Evolutionary conservation across 2,797 vertebrate species (phyloP), one percentile per base, ranked within the genome.

Genomic region (Anguilla obscura): DNA sequence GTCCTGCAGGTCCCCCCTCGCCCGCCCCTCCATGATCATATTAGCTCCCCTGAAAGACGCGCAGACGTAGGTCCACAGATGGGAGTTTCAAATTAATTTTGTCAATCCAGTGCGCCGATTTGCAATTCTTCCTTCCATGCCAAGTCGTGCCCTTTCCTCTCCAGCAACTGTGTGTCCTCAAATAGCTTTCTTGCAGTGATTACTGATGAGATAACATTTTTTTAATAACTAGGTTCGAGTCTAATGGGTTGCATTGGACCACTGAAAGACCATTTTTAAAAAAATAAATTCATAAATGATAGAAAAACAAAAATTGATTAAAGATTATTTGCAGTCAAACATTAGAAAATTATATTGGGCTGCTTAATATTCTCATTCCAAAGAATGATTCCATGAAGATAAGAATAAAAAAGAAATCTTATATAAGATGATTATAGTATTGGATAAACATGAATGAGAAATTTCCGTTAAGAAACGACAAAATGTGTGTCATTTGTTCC

Each of bases 31-130:
- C 40, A 86, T 74, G 60, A 69, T 71, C 85, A 27, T 50, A 71
- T 69, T 71, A 71, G 85, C 16, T 24, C 30, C 48, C 36, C 85
- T 0, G 40, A 66, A 85, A 66, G 85, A 85, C 66, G 56, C 58
- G 12, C 85, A n/a, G 60, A 69, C 16, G 63, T 69, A 18, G 45
- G 45, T 18, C 33, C 30, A 10, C 56, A 85, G 84, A 60, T 85
- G 58, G 56, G 84, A 40, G 40, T 63, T 63, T 85, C 6, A 60
- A 60, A 85, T 85, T 63, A 85, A 85, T 63, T 60, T 45, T 18
- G 40, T 63, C 36, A 27, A 85, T 63, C 84, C 56, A 85, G 56
- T 60, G 56, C 36, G 58, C 58, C 33, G 66, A 58, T 36, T 58
- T 33, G 36, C 33, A 63, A 85, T 63, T 60, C n/a, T 33, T 58